phyloP scores from a whole-genome alignment of 2,888 invertebrate species.

The Phengaris arion region DNA sequence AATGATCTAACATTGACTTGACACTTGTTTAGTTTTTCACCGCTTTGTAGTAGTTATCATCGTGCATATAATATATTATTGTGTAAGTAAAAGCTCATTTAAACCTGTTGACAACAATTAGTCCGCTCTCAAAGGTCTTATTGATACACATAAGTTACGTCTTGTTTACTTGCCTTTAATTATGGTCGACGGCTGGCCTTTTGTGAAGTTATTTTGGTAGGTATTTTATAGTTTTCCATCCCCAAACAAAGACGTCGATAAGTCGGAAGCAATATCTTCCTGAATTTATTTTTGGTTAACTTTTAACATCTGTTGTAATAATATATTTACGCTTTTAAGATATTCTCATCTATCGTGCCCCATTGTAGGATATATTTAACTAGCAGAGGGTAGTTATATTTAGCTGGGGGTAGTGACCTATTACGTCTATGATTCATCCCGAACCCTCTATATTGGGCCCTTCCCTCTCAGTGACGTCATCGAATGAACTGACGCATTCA shows the following conservation, averaged over 20 bases:
- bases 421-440: constrained; percentile 75
- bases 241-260: constrained; percentile 1
- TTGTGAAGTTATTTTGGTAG: constrained; percentile 12
- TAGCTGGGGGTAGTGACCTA: constrained; percentile 68
- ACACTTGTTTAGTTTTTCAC: not conserved
- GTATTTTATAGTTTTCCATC: not conserved
- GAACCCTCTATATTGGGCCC: constrained; percentile 66
- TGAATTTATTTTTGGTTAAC: constrained; percentile 12
- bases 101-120: not conserved
- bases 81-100: not conserved
- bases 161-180: not conserved
- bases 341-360: constrained; percentile 33
- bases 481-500: constrained; percentile 58
- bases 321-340: constrained; percentile 23
- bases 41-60: not conserved
- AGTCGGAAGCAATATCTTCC: constrained; percentile 21
- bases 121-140: not conserved
- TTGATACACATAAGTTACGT: not conserved
- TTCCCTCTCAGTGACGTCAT: constrained; percentile 71
- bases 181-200: not conserved
- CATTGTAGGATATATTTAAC: constrained; percentile 37
- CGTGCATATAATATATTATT: not conserved
- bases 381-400: constrained; percentile 55
- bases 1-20: not conserved
- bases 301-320: constrained; percentile 18